Percentiles rank a stretch among this genome's conserved stretches.
phyloP scores from a whole-genome alignment of 2,113 vertebrate species.

The Phylloscopus trochiloides region DNA sequence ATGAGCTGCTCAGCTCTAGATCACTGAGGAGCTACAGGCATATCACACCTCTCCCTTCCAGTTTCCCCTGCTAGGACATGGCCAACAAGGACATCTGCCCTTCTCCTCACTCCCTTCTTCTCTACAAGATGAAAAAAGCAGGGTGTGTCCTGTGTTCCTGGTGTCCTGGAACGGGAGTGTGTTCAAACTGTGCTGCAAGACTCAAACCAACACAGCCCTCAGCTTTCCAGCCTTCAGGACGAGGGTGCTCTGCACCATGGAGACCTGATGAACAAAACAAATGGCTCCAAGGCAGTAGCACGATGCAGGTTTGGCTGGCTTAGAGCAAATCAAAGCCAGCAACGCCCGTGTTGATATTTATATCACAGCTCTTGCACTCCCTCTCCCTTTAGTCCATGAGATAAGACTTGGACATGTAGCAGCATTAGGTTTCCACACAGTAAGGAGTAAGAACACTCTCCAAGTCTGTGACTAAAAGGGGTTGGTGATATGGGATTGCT shows the following conservation, averaged over 20 bases:
- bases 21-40: background rate
- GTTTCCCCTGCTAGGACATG: background rate
- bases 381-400: background rate
- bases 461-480: background rate
- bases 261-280: background rate
- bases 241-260: background rate
- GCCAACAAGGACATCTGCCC: background rate
- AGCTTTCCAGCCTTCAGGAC: background rate
- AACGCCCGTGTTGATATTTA: background rate
- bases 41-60: background rate
- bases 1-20: background rate
- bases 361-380: background rate
- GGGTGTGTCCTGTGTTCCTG: background rate
- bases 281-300: background rate
- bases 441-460: background rate
- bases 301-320: background rate
- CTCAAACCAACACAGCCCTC: background rate
- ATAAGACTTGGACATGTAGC: conserved; percentile 3
- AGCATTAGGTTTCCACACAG: background rate
- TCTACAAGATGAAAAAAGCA: background rate
- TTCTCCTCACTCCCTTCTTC: background rate
- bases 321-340: conserved; percentile 14
- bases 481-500: background rate
- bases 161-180: background rate
- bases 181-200: background rate